A percentile compares a stretch with the other conserved stretches of the same genome.
Conservation (phyloP, 2,797 vertebrate genomes). For the Siniperca undulata region DNA sequence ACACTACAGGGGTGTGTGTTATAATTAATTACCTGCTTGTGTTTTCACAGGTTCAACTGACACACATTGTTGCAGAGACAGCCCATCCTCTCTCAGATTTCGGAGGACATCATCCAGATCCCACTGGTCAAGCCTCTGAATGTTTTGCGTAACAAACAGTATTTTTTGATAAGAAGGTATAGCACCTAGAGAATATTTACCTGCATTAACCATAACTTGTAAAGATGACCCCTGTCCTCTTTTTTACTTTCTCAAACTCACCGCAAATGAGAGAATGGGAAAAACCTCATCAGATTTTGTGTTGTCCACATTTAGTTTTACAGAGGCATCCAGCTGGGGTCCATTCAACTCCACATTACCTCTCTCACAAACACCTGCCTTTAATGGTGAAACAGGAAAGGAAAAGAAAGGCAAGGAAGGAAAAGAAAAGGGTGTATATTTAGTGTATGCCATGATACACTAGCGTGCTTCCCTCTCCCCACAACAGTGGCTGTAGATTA, state of each 20-base stretch:
- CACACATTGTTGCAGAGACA: background rate
- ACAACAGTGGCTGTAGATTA: background rate
- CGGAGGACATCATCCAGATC: constrained; percentile 80
- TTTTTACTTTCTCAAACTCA: constrained; percentile 45
- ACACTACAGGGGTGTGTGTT: background rate
- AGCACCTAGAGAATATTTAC: constrained; percentile 26
- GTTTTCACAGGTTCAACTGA: constrained; percentile 10
- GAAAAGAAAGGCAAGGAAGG: background rate
- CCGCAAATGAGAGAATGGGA: constrained; percentile 59
- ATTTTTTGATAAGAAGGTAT: background rate
- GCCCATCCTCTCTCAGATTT: constrained; percentile 61
- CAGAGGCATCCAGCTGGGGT: background rate
- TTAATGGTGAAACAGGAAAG: constrained; percentile 17
- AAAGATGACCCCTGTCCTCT: background rate
- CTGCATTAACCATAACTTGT: background rate
- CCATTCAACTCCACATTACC: background rate
- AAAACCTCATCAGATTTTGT: background rate
- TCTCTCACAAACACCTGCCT: background rate
- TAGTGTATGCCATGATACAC: background rate
- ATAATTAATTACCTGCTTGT: constrained; percentile 35
- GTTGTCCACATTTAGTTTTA: constrained; percentile 3
- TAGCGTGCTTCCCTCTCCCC: background rate
- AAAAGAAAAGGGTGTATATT: background rate
- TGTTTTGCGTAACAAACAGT: too few species aligned
- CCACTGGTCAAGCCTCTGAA: constrained; percentile 82